Evolutionary conservation across 2,113 vertebrate species (phyloP).

Genomic region (Urocolius indicus): DNA sequence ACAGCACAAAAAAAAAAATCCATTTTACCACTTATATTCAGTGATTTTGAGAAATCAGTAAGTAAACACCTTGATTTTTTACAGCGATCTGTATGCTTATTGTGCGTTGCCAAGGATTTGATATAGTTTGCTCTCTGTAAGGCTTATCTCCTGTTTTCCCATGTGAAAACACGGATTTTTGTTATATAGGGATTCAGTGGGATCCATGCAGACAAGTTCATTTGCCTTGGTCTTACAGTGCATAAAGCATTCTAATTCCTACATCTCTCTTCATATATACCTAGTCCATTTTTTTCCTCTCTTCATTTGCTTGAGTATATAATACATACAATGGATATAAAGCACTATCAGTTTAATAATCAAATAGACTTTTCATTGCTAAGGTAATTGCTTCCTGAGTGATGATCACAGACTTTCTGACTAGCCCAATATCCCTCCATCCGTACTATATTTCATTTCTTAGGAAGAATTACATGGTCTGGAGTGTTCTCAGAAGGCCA

Average conservation of each 20-base stretch:
- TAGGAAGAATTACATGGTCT: neutral
- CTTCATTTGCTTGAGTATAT: neutral
- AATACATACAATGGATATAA: neutral
- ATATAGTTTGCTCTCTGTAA: neutral
- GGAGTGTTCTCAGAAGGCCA: neutral
- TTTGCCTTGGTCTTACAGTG: neutral
- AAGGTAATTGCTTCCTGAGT: constrained; percentile 8
- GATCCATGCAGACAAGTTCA: neutral
- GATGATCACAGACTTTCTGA: neutral
- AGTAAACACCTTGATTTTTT: neutral
- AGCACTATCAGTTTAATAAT: neutral
- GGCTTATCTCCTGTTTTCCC: neutral
- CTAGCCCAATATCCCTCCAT: neutral
- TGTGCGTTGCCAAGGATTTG: neutral
- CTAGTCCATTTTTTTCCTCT: neutral
- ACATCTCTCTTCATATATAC: neutral
- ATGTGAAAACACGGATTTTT: neutral
- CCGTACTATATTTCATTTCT: neutral
- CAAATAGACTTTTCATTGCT: constrained; percentile 8
- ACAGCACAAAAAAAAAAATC: neutral
- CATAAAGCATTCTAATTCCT: neutral
- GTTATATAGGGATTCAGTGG: neutral
- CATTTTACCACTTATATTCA: neutral
- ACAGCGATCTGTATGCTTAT: neutral
- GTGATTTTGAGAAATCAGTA: neutral